Base-by-base conservation (phyloP, 2,888 invertebrate genomes). In the Caenorhabditis parvicauda region DNA sequence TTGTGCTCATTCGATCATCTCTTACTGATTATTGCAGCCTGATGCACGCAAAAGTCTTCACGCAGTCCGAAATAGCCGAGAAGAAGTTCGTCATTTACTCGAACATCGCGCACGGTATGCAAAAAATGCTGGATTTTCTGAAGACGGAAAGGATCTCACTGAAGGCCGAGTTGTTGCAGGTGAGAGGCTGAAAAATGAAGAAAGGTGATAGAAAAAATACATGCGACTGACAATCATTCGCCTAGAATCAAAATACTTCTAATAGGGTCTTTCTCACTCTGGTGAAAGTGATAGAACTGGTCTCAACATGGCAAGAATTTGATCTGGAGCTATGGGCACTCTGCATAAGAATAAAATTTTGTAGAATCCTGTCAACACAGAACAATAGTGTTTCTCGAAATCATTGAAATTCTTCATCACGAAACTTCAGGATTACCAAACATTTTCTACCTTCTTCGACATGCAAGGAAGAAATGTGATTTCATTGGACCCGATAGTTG, bases 21-120 rank as follows among this genome's bases (percentile, higher is more conserved):
- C 41, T 41, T 41, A 12, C 41, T n/a, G 17, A 41, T 9, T 2
- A 25, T 52, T 65, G 41, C 53, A 72, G 70, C 63, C 57, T 72
- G 24, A 50, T 74, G 24, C 72, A 72, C 42, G 52, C 54, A n/a
- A 64, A 64, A 9, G 72, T 71, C 24, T 74, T 72, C 48, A 61
- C 67, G 0, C 64, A 67, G 22, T 39, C 49, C 28, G 75, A 76
- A 54, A 37, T 73, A 14, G 54, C 62, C 12, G 72, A 73, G 43
- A 64, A 65, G 24, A 67, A 66, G 48, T 43, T 60, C n/a, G 53
- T 73, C 6, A 64, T 75, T 9, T 63, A 65, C 46, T 48, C 41
- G 32, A 70, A 67, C 17, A 44, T 65, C 6, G 41, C 52, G 1
- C 44, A 58, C 14, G 57, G 53, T 14, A 56, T 61, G 42, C 29